phyloP scores from a whole-genome alignment of 2,888 invertebrate species.

The Caenorhabditis plicata region DNA sequence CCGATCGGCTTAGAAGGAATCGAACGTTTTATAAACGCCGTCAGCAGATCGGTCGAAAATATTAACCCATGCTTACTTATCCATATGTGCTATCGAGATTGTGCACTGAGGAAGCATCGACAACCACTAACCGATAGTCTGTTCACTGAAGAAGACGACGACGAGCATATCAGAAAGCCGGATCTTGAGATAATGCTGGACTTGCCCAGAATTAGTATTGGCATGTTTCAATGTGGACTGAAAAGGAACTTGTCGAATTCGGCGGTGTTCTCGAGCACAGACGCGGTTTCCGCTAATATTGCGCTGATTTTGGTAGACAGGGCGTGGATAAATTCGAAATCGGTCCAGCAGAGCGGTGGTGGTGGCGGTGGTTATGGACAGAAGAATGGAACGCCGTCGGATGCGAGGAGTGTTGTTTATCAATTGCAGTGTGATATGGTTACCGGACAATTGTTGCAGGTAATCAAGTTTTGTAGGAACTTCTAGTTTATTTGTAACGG shows the following conservation, averaged over 20 bases:
- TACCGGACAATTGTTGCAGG: conserved; percentile 28
- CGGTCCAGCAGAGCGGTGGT: conserved; percentile 1
- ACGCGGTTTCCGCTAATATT: conserved; percentile 29
- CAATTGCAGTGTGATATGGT: conserved; percentile 19
- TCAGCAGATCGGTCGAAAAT: conserved; percentile 19
- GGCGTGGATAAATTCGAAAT: conserved; percentile 23
- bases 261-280: conserved; percentile 11
- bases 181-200: conserved; percentile 20
- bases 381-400: conserved; percentile 2
- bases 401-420: conserved; percentile 21
- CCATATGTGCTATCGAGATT: conserved; percentile 50
- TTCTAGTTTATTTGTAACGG: no score
- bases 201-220: conserved; percentile 15
- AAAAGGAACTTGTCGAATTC: conserved; percentile 14
- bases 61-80: conserved; percentile 53
- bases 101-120: conserved; percentile 45
- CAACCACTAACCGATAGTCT: conserved; percentile 55
- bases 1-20: conserved; percentile 53
- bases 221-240: conserved; percentile 26
- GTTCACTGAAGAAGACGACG: conserved; percentile 17
- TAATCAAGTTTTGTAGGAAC: no score
- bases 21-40: conserved; percentile 36
- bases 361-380: not conserved
- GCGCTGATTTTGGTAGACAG: conserved; percentile 22
- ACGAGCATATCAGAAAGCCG: conserved; percentile 1